Percentiles rank a stretch among this genome's conserved stretches.
These are phyloP conservation scores for Orthonyx spaldingii DNA, from an alignment of 2,113 vertebrate genomes.

Conservation along the genomic window DNA sequence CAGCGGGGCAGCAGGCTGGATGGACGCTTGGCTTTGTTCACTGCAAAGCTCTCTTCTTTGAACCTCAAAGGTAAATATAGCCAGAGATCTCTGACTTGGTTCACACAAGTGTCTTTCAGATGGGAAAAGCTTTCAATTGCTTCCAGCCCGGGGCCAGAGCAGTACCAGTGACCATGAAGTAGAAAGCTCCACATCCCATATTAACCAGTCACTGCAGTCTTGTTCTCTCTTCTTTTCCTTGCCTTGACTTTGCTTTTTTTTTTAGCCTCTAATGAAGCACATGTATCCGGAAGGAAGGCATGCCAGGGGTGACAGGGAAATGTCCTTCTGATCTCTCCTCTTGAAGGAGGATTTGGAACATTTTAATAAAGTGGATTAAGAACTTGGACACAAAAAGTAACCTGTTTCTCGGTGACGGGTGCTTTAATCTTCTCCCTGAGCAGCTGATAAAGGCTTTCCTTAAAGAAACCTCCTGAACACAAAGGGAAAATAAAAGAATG, in stretches of 20 bases:
- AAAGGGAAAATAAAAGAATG: constrained; percentile 46
- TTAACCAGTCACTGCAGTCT: constrained; percentile 15
- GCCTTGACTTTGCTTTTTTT: background rate
- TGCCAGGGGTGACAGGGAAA: constrained; percentile 50
- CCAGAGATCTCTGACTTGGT: background rate
- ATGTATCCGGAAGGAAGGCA: constrained; percentile 49
- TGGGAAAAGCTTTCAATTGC: constrained; percentile 19
- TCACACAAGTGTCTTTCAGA: background rate
- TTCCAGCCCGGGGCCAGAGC: constrained; percentile 1
- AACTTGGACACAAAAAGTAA: constrained; percentile 66
- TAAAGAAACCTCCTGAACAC: constrained; percentile 61
- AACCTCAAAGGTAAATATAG: constrained; percentile 18
- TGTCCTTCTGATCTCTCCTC: constrained; percentile 63
- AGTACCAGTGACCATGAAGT: constrained; percentile 1
- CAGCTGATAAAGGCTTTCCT: constrained; percentile 60
- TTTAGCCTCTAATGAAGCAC: constrained; percentile 50
- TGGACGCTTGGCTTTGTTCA: background rate
- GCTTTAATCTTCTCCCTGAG: constrained; percentile 68
- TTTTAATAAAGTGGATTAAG: constrained; percentile 75
- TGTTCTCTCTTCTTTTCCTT: constrained; percentile 24
- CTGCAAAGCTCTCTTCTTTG: background rate
- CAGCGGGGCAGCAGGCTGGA: background rate
- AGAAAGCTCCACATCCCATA: background rate
- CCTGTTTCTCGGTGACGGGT: constrained; percentile 55
- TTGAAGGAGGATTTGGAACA: constrained; percentile 67